These are phyloP conservation scores for Poecilia velifera DNA, from an alignment of 2,797 vertebrate genomes.

Conservation along the genomic window DNA sequence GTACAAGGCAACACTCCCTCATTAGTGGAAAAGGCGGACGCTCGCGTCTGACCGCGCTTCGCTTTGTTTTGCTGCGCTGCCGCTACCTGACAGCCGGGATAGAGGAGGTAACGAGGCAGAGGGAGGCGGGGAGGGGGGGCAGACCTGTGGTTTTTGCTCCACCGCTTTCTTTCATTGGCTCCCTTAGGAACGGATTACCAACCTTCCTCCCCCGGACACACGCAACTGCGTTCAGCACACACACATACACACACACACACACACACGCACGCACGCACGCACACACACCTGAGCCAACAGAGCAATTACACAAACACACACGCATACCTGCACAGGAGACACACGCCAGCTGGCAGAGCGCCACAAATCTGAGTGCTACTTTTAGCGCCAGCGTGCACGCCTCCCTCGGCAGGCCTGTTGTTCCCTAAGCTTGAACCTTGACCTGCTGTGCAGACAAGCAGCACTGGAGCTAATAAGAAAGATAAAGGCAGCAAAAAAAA, in stretches of 20 bases:
- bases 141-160: slow-evolving; percentile 78
- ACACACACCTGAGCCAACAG: slow-evolving; percentile 34
- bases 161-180: slow-evolving; percentile 78
- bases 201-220: slow-evolving; percentile 52
- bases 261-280: neutral
- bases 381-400: slow-evolving; percentile 7
- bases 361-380: slow-evolving; percentile 10
- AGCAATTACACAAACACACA: slow-evolving; percentile 38
- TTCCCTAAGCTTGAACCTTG: slow-evolving; percentile 58
- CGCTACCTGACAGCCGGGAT: slow-evolving; percentile 79
- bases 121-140: slow-evolving; percentile 42
- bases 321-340: slow-evolving; percentile 2
- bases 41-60: slow-evolving; percentile 62
- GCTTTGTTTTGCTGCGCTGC: slow-evolving; percentile 76
- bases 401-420: slow-evolving; percentile 35
- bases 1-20: slow-evolving; percentile 65
- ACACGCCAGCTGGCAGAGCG: slow-evolving; percentile 8
- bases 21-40: slow-evolving; percentile 68
- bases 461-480: slow-evolving; percentile 51
- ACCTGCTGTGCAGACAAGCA: slow-evolving; percentile 63
- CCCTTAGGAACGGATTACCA: slow-evolving; percentile 75
- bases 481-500: slow-evolving; percentile 54
- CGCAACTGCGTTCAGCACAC: slow-evolving; percentile 3
- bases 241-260: slow-evolving; percentile 4
- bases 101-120: slow-evolving; percentile 66